phyloP scores from a whole-genome alignment of 2,888 invertebrate species.

The Endotricha flammealis region DNA sequence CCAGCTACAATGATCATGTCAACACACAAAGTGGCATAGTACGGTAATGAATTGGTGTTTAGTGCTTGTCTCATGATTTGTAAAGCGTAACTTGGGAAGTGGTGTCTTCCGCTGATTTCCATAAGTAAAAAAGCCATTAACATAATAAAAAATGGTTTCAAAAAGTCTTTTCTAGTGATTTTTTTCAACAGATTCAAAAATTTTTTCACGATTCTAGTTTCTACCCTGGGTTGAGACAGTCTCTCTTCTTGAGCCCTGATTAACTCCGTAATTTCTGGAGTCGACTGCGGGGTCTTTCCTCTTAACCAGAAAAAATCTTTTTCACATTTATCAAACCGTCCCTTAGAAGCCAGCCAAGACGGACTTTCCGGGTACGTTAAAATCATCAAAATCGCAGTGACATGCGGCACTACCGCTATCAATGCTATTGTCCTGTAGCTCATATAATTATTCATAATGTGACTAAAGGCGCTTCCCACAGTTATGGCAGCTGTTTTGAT shows the following conservation, averaged over 20 bases:
- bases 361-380: constrained; percentile 79
- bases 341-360: constrained; percentile 76
- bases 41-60: constrained; percentile 25
- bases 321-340: constrained; percentile 61
- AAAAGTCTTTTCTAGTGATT: constrained; percentile 27
- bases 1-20: constrained; percentile 36
- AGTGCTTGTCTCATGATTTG: constrained; percentile 32
- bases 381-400: constrained; percentile 37
- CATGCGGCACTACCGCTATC: constrained; percentile 33
- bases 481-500: constrained; percentile 43
- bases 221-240: neutral
- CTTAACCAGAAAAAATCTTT: constrained; percentile 70
- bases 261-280: constrained; percentile 35
- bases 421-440: constrained; percentile 40
- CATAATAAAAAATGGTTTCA: constrained; percentile 33
- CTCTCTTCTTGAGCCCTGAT: constrained; percentile 30
- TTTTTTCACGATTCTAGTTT: neutral
- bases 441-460: constrained; percentile 32
- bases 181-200: constrained; percentile 18
- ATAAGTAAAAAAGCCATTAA: constrained; percentile 28
- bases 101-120: constrained; percentile 37
- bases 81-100: constrained; percentile 37
- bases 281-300: constrained; percentile 38
- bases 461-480: constrained; percentile 38
- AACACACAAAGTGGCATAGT: constrained; percentile 32